Base-by-base conservation (phyloP, 2,797 vertebrate genomes). In the Steatocranus sp. region DNA sequence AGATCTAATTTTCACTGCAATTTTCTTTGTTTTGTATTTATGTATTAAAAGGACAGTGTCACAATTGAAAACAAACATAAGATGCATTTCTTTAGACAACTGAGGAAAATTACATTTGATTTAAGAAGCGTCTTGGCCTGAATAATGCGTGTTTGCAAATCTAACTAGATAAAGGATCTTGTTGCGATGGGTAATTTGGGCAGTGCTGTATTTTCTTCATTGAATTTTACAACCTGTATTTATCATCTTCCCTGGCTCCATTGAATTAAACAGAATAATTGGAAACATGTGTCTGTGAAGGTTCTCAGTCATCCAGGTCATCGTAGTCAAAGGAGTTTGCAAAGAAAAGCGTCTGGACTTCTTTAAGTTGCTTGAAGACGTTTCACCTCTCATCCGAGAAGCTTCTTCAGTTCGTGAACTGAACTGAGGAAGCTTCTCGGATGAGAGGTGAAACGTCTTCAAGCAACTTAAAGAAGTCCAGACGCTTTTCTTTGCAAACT, bases 221-320 rank as follows among this genome's bases (percentile, higher is more conserved):
- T 50, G 48, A 79, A 49, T 87, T 93, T 89, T 81, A 89, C 84
- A 86, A 76, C 87, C 79, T 82, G 46, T 90, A 58, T 89, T 76
- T 87, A 87, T 94, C 79, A 87, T 80, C 81, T 87, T 23, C 14
- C 81, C 25, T 80, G 86, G 84, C 78, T 84, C 74, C 76, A 30
- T 41, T 76, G 56, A 91, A 85, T 94, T 61, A 76, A 88, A 86
- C 77, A 54, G 66, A 48, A 74, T 94, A 91, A 93, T 94, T 92
- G 82, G 82, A 92, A 95, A 91, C 90, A 92, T 17, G 68, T n/a
- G n/a, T n/a, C n/a, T n/a, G n/a, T n/a, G n/a, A n/a, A n/a, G n/a
- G n/a, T n/a, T n/a, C n/a, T n/a, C n/a, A n/a, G n/a, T n/a, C n/a
- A n/a, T n/a, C n/a, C n/a, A n/a, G n/a, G n/a, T n/a, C n/a, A n/a